Evolutionary conservation across 2,113 vertebrate genomes (phyloP), one percentile per base, ranked within the genome.

Genomic region (Hydrolagus affinis): DNA sequence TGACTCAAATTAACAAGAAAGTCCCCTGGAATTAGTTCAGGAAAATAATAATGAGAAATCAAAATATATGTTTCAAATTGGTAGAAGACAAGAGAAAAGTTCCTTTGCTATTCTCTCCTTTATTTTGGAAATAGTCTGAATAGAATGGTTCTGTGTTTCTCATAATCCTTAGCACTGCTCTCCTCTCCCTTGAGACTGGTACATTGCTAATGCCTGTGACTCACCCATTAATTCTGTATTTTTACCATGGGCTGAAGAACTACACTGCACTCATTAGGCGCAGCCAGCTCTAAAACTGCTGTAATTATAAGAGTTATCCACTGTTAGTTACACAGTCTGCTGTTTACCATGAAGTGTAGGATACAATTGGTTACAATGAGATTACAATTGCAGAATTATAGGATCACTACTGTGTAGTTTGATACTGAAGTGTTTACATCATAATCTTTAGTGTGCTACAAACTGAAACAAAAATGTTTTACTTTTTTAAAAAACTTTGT

Each of bases 201-300:
- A 66, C 78, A 66, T 28, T 83, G 78, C 64, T 28, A 66, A 28
- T 66, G 62, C 78, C 17, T 66, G 60, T 83, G 78, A 83, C 78
- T 83, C 78, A 83, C 3, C 23, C 62, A 66, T 17, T 68, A 83
- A 83, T 83, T 62, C 78, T 83, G 78, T 68, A 83, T 66, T 68
- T 83, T 83, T 83, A 83, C 66, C 78, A 83, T 25, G 66, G 78
- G 28, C 78, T 83, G 30, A 83, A 30, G 78, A 32, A 83, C 62
- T 83, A 17, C 19, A 83, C 78, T 32, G 23, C 62, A 66, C 32
- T 83, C 62, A 83, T 62, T 83, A 83, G 60, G 19, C 60, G 66
- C 78, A 64, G 1, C 44, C 6, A 6, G 44, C 44, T 44, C 44
- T 44, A 44, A 44, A 44, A 44, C 44, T 44, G 15, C 28, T 66